Conservation (phyloP, 2,113 vertebrate genomes). For the Salvator merianae region DNA sequence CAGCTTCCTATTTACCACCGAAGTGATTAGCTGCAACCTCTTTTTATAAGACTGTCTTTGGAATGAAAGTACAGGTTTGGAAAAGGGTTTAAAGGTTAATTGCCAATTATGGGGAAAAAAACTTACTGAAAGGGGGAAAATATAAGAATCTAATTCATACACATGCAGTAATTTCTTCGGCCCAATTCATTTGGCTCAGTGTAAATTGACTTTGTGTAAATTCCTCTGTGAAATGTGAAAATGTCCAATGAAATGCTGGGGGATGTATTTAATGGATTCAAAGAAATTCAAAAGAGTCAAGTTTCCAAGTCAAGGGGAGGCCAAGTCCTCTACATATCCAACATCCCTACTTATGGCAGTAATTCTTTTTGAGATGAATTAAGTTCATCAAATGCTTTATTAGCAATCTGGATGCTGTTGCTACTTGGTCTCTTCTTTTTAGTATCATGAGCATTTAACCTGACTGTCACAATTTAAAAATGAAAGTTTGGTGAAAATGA, state of each 20-base stretch:
- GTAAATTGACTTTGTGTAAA: constrained; percentile 42
- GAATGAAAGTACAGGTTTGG: constrained; percentile 21
- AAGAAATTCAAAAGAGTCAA: constrained; percentile 13
- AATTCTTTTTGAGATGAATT: constrained; percentile 29
- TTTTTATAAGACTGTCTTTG: background rate
- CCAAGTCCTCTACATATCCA: constrained; percentile 21
- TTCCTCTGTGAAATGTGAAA: constrained; percentile 44
- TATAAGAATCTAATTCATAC: background rate
- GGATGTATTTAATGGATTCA: constrained; percentile 31
- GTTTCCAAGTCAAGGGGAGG: constrained; percentile 42
- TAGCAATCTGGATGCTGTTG: constrained; percentile 26
- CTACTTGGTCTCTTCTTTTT: constrained; percentile 28
- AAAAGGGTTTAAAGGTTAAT: constrained; percentile 51
- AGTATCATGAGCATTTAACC: constrained; percentile 37
- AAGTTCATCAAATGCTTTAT: constrained; percentile 6
- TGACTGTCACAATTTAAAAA: constrained; percentile 48
- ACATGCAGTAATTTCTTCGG: constrained; percentile 34
- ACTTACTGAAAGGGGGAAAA: constrained; percentile 17
- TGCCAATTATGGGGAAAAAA: constrained; percentile 48
- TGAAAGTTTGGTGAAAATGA: constrained; percentile 23
- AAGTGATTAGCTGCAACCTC: constrained; percentile 34
- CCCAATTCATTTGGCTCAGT: constrained; percentile 26
- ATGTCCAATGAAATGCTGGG: background rate
- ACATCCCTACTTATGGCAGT: constrained; percentile 20
- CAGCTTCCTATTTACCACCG: background rate